Base-by-base conservation (phyloP, 1,140 invertebrate species). In the Ectropis grisescens region DNA sequence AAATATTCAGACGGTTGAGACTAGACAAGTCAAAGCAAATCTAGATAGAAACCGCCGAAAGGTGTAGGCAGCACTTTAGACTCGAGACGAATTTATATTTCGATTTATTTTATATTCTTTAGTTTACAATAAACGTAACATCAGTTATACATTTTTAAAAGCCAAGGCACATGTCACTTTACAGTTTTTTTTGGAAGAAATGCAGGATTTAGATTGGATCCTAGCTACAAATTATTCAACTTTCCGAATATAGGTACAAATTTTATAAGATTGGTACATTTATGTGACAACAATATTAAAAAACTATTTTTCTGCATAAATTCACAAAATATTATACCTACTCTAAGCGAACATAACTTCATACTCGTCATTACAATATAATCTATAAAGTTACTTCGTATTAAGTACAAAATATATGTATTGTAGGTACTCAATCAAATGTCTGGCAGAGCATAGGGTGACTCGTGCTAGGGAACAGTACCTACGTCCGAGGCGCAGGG, bases 261-360 rank as follows among this genome's bases (percentile, higher is more conserved):
- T 70, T 64, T 64, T 67, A 64, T 74, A 76, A 74, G 75, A 76
- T 78, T 81, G 75, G 75, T 81, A 80, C 72, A 76, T 76, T 29
- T 58, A 74, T 66, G 67, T 81, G 75, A 81, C 70, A 81, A 78
- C 75, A 81, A 78, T 81, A 74, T 80, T 80, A 78, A 81, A 80
- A 81, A 81, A 81, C 75, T 81, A 81, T 78, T 43, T 60, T 71
- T 81, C 70, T 76, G 75, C 75, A 71, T 76, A 75, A 80, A 74
- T 68, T 74, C 72, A 72, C 59, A 69, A 78, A 79, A 74, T 75
- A 68, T 74, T 71, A 71, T 65, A 68, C 65, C 72, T 78, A 78
- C 69, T 74, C 75, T 81, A 81, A 81, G 72, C 70, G 59, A 76
- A 81, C 66, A 58, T 70, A 68, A 69, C 61, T 58, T 55, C 47